These are phyloP conservation scores for Acanthopleura granulata DNA, from an alignment of 2,888 invertebrate species.

Conservation along the genomic window DNA sequence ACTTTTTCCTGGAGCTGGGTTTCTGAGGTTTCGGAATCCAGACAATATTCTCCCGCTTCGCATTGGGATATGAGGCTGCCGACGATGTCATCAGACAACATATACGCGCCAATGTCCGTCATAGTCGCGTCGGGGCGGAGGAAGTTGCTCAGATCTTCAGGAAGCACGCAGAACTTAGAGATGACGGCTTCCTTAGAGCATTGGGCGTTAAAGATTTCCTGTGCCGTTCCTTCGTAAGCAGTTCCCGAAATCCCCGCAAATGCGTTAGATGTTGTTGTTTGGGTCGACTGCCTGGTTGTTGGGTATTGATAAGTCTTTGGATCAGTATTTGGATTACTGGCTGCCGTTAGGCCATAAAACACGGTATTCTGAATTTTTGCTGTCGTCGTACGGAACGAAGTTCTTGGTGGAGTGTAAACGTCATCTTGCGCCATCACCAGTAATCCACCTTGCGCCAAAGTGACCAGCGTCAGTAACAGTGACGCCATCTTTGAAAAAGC, in stretches of 20 bases:
- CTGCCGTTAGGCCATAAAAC: too few species aligned
- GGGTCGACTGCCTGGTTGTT: too few species aligned
- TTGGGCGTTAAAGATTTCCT: background rate
- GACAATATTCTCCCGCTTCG: background rate
- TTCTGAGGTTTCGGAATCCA: background rate
- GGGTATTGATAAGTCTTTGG: too few species aligned
- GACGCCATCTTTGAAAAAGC: too few species aligned
- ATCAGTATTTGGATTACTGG: too few species aligned
- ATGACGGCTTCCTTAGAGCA: background rate
- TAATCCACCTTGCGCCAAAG: too few species aligned
- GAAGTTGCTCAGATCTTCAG: background rate
- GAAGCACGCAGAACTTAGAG: background rate
- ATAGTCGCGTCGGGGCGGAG: background rate
- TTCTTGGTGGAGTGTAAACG: too few species aligned
- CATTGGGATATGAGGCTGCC: background rate
- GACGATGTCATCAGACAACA: background rate
- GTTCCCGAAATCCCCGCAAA: background rate
- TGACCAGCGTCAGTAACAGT: too few species aligned
- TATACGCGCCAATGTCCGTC: background rate
- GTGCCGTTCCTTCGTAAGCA: background rate
- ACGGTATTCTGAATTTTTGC: too few species aligned
- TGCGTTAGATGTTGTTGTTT: too few species aligned
- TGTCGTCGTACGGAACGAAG: too few species aligned
- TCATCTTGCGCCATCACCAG: too few species aligned
- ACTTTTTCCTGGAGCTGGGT: background rate